These are phyloP conservation scores for Pelecanus crispus DNA, from an alignment of 2,113 vertebrate genomes.

Conservation along the genomic window DNA sequence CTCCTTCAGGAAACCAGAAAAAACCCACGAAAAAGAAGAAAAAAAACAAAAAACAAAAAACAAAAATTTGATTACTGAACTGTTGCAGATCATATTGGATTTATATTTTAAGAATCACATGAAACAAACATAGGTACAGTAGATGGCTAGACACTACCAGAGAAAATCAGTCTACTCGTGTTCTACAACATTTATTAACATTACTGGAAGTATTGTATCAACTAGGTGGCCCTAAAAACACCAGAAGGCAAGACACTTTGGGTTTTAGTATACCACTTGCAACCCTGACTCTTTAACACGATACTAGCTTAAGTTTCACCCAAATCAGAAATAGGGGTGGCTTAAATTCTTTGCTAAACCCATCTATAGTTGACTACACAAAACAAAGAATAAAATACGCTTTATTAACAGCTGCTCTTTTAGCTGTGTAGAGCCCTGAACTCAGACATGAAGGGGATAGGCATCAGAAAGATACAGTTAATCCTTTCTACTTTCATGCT, in stretches of 20 bases:
- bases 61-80: conserved; percentile 59
- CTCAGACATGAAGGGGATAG: not conserved
- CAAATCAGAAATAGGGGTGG: not conserved
- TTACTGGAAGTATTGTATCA: not conserved
- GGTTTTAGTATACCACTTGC: not conserved
- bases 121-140: not conserved
- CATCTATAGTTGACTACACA: not conserved
- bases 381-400: not conserved
- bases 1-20: conserved; percentile 83
- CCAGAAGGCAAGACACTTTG: not conserved
- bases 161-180: not conserved
- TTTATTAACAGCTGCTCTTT: conserved; percentile 31
- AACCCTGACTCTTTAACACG: not conserved
- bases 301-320: not conserved
- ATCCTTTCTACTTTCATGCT: conserved; percentile 55
- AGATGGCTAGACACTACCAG: not conserved
- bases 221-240: not conserved
- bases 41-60: conserved; percentile 41
- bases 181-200: not conserved
- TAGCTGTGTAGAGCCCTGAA: not conserved
- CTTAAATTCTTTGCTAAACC: not conserved
- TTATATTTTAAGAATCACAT: conserved; percentile 2
- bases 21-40: conserved; percentile 51
- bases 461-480: conserved; percentile 60
- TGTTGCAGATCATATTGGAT: conserved; percentile 16